Evolutionary conservation across 2,888 invertebrate genomes (phyloP), one percentile per base, ranked within the genome.

Genomic region (Oscheius sp.): DNA sequence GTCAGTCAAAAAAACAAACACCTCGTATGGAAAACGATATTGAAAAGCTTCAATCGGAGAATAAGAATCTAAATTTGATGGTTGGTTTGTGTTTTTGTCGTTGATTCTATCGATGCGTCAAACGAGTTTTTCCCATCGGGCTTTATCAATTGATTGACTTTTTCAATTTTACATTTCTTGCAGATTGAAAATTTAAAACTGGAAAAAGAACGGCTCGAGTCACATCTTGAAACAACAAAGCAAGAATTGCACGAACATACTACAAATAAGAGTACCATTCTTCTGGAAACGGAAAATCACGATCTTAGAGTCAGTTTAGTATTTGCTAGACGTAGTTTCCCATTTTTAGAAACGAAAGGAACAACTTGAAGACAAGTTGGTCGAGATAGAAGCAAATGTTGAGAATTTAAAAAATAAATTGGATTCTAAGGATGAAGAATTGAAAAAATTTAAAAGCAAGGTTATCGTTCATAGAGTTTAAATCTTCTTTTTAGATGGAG

Each of bases 381-480:
- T 65, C 9, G 65, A 54, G 1, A 26, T 65, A 30, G 65, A 65
- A 41, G 56, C 44, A 5, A 54, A 17, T 4, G n/a, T 65, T 9
- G 65, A 65, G 12, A 17, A 20, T 4, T 8, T 41, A 22, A 38
- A 20, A 24, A 24, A 12, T 5, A 54, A 33, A 8, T 32, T 65
- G 8, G 65, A 65, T 8, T 14, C 22, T 9, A 65, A 65, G 28
- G 65, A 65, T 9, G 30, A 30, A 22, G 65, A 65, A 17, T 28
- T 54, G 3, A 56, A 41, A 12, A 12, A 17, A n/a, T 24, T 65
- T 4, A 14, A 33, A 24, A 32, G 56, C 17, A 65, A 65, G 45
- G 54, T 64, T 36, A 14, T 17, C 14, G n/a, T 5, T 20, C 24
- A 20, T 33, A 8, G n/a, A 14, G 20, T 9, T 36, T 12, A 33